phyloP scores from a whole-genome alignment of 1,140 invertebrate genomes.

The Drosophila parabipectinata region DNA sequence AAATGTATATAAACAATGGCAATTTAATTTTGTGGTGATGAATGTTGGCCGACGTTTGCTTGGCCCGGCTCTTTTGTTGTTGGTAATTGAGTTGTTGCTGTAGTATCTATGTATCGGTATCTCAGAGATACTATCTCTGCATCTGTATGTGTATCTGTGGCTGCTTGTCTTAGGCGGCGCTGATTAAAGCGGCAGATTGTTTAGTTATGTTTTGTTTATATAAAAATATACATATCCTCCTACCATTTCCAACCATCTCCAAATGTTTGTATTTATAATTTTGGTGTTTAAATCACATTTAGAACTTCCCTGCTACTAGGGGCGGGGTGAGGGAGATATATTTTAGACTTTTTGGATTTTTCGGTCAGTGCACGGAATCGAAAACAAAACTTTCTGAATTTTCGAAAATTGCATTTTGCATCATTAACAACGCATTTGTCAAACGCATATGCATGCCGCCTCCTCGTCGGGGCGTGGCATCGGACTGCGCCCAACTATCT shows the following conservation, averaged over 20 bases:
- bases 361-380: conserved; percentile 41
- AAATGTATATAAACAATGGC: conserved; percentile 77
- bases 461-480: conserved; percentile 48
- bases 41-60: conserved; percentile 71
- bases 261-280: conserved; percentile 29
- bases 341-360: conserved; percentile 28
- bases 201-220: conserved; percentile 62
- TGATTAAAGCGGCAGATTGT: conserved; percentile 77
- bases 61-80: conserved; percentile 44
- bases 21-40: conserved; percentile 80
- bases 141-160: conserved; percentile 23
- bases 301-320: conserved; percentile 2
- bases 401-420: conserved; percentile 80
- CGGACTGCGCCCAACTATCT: conserved; percentile 35
- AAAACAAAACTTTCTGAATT: conserved; percentile 70
- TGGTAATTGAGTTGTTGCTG: conserved; percentile 74
- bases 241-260: neutral
- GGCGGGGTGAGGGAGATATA: neutral
- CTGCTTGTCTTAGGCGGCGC: conserved; percentile 53
- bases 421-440: conserved; percentile 82
- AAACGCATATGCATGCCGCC: conserved; percentile 68
- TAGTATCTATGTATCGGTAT: conserved; percentile 40
- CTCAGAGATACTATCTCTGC: conserved; percentile 18
- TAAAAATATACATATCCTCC: conserved; percentile 47
- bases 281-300: conserved; percentile 31